These are phyloP conservation scores for Malurus alboscapulatus DNA, from an alignment of 2,113 vertebrate species.

Conservation along the genomic window DNA sequence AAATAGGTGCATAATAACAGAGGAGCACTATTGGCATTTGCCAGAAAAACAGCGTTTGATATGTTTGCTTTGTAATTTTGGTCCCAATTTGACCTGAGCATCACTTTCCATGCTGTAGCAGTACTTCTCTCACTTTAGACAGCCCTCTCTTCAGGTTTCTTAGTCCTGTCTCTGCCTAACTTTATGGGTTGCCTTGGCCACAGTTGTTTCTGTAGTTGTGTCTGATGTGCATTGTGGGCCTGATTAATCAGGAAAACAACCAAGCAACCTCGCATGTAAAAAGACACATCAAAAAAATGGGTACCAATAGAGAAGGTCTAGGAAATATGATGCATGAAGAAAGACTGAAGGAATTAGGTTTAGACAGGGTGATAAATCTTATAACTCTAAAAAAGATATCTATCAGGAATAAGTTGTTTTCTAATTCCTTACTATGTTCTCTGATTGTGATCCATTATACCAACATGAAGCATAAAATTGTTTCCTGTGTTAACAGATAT, in stretches of 20 bases:
- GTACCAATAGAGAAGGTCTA: background rate
- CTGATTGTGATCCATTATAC: background rate
- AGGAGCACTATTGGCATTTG: background rate
- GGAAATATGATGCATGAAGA: background rate
- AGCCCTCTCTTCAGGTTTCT: background rate
- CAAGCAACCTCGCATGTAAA: background rate
- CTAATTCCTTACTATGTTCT: background rate
- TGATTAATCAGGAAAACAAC: background rate
- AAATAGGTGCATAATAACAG: background rate
- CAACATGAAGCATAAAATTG: background rate
- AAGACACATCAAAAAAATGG: background rate
- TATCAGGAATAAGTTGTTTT: background rate
- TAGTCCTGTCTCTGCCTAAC: background rate
- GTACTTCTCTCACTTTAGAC: background rate
- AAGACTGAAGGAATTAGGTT: background rate
- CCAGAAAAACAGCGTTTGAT: background rate
- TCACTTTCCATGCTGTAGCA: background rate
- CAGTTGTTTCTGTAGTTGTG: background rate
- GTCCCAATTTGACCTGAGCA: background rate
- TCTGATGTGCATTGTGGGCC: background rate
- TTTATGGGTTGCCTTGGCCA: background rate
- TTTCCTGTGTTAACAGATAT: background rate
- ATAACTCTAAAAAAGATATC: background rate
- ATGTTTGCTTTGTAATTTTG: background rate
- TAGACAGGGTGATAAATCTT: background rate